Evolutionary conservation across 2,888 invertebrate genomes (phyloP).

Genomic region (Tyria jacobaeae): DNA sequence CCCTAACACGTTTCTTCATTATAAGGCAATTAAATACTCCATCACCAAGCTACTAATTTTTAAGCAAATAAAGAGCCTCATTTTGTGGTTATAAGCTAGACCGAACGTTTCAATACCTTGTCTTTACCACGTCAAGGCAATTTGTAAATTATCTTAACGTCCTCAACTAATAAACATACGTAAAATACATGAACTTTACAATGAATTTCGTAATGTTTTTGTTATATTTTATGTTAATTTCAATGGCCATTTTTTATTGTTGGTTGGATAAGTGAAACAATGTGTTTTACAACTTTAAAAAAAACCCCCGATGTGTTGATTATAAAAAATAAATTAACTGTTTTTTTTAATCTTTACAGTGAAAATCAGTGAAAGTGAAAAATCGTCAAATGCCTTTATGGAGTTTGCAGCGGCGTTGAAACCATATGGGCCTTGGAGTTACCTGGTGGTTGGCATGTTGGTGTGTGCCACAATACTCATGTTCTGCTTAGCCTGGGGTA

Average conservation of each 20-base stretch:
- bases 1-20: too few relatives aligned
- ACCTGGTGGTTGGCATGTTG: slow-evolving; percentile 90
- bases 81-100: too few relatives aligned
- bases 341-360: slow-evolving; percentile 65
- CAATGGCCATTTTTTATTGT: too few relatives aligned
- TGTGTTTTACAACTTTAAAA: too few relatives aligned
- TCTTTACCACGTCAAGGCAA: not conserved
- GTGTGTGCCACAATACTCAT: slow-evolving; percentile 90
- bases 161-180: not conserved
- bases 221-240: too few relatives aligned
- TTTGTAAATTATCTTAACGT: not conserved
- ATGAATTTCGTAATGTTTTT: too few relatives aligned
- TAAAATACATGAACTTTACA: not conserved
- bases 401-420: slow-evolving; percentile 87
- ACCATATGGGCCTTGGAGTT: slow-evolving; percentile 91
- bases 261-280: too few relatives aligned
- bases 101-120: not conserved
- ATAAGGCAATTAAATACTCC: too few relatives aligned
- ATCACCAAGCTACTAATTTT: too few relatives aligned
- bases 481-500: slow-evolving; percentile 90
- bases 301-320: too few relatives aligned
- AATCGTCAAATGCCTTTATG: slow-evolving; percentile 78
- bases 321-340: not conserved
- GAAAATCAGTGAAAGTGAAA: slow-evolving; percentile 80
- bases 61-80: too few relatives aligned